Evolutionary conservation across 2,113 vertebrate genomes (phyloP).

Genomic region (Sula dactylatra): DNA sequence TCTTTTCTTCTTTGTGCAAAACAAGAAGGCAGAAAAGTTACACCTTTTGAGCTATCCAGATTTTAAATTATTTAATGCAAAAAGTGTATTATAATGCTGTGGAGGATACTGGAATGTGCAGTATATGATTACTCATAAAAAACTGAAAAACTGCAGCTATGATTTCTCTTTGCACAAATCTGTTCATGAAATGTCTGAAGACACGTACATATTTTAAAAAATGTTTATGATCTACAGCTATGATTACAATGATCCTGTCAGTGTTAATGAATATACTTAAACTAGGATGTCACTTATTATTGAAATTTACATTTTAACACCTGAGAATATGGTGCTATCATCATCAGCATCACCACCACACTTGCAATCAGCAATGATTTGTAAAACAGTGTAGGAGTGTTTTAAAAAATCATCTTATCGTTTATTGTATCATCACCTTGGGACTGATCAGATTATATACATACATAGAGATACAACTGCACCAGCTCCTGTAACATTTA

Average conservation of each 20-base stretch:
- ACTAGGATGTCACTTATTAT: neutral
- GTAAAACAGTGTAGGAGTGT: constrained; percentile 70
- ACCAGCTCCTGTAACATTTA: constrained; percentile 61
- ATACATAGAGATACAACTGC: constrained; percentile 71
- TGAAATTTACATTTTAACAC: constrained; percentile 61
- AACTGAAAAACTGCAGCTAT: constrained; percentile 34
- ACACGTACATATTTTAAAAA: constrained; percentile 36
- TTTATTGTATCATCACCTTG: constrained; percentile 68
- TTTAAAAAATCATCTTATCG: constrained; percentile 64
- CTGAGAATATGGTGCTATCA: constrained; percentile 41
- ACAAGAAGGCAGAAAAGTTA: constrained; percentile 78
- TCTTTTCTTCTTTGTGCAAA: constrained; percentile 75
- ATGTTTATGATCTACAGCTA: constrained; percentile 5
- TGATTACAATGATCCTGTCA: constrained; percentile 37
- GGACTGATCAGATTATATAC: constrained; percentile 67
- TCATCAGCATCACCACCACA: constrained; percentile 59
- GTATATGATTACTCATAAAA: constrained; percentile 53
- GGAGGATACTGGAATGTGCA: constrained; percentile 55
- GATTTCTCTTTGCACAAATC: constrained; percentile 20
- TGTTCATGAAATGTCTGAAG: constrained; percentile 9
- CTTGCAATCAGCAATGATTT: constrained; percentile 70
- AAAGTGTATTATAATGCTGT: constrained; percentile 49
- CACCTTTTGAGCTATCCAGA: constrained; percentile 72
- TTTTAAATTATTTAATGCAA: constrained; percentile 66
- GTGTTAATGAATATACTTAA: constrained; percentile 33